Evolutionary conservation across 2,797 vertebrate genomes (phyloP), one percentile per base, ranked within the genome.

Genomic region (Tokudaia muenninki): DNA sequence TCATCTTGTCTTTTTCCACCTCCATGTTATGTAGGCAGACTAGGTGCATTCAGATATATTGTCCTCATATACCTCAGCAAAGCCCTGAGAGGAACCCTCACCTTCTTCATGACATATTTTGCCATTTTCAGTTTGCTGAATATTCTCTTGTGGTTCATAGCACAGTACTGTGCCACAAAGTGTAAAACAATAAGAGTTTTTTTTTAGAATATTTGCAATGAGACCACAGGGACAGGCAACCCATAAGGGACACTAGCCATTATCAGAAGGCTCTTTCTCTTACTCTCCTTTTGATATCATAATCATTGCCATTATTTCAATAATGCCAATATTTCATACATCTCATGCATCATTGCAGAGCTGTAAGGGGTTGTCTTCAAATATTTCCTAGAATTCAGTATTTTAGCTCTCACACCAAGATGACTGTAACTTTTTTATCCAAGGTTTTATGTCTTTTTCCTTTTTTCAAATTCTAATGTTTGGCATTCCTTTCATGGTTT

Each of bases 1-100:
- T 92, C 84, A 90, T 86, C 90, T 91, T 77, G 50, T 88, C 80
- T 88, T 93, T 96, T 84, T 79, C 78, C 72, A 50, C 63, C 50
- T 84, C 44, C 55, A 52, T 74, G 29, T n/a, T 90, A 57, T 8
- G 44, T 94, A 50, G 74, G 77, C 55, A 92, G 14, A 37, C 50
- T 26, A 22, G 61, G n/a, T 92, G 94, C 59, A 37, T 70, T 90
- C 44, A 65, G 37, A 94, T 47, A 6, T 52, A 2, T 70, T 50
- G 9, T 86, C 65, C 77, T 93, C 74, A 87, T 1, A 7, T 16
- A 95, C 47, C 90, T 59, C 90, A 86, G 59, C 47, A 16, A 44
- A 78, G 34, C 65, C 74, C 82, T 79, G 61, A 84, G 70, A 59
- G 91, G 83, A 87, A 94, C 67, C 17, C 47, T 52, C 41, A 65